phyloP scores from a whole-genome alignment of 1,140 invertebrate genomes.

The Dolichoris vasculosae region DNA sequence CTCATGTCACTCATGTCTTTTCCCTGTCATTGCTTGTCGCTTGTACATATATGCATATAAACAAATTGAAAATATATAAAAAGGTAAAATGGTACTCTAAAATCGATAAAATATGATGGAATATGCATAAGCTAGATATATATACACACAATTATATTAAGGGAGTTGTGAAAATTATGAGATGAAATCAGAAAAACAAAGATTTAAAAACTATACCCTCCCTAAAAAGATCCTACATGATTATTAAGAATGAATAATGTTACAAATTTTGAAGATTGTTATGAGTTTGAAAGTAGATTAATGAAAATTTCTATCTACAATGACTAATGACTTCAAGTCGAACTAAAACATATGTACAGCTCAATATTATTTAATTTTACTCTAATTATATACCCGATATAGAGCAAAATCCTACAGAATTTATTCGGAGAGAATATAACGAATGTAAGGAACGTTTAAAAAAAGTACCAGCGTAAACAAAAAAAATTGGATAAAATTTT shows the following conservation, averaged over 20 bases:
- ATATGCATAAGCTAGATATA: neutral
- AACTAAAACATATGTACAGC: neutral
- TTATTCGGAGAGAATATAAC: neutral
- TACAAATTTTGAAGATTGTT: neutral
- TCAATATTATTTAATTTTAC: neutral
- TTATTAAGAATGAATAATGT: neutral
- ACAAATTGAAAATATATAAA: neutral
- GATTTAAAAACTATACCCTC: neutral
- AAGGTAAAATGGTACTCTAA: neutral
- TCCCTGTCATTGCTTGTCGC: neutral
- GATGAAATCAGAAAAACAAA: neutral
- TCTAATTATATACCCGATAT: neutral
- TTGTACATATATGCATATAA: slow-evolving; percentile 12
- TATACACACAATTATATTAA: neutral
- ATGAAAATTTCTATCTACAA: neutral
- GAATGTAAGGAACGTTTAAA: neutral
- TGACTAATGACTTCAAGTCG: neutral
- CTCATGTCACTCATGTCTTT: slow-evolving; percentile 4
- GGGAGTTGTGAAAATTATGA: neutral
- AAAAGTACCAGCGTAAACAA: neutral
- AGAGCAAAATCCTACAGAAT: neutral
- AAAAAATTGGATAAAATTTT: neutral
- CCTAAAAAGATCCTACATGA: neutral
- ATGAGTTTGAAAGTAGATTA: neutral
- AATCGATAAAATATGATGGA: neutral